These are phyloP conservation scores for Thalassophryne amazonica DNA, from an alignment of 2,797 vertebrate genomes.

Conservation along the genomic window DNA sequence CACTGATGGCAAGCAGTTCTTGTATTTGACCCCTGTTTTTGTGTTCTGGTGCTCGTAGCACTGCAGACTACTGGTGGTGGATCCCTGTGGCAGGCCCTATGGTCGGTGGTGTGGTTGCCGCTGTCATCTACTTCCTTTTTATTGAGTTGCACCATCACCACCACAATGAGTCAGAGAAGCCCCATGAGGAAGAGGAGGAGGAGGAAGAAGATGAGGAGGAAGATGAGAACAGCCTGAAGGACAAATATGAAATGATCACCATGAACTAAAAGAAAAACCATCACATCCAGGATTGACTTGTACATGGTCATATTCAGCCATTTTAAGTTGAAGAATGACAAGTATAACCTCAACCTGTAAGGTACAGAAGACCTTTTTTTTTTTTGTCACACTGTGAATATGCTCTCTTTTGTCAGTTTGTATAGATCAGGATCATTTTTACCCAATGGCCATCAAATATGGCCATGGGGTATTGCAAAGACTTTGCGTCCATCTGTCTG, in stretches of 20 bases:
- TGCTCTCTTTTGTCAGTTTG: slow-evolving; percentile 5
- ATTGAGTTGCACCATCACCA: slow-evolving; percentile 91
- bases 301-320: not conserved
- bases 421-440: slow-evolving; percentile 21
- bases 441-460: too few species aligned
- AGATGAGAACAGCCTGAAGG: slow-evolving; percentile 75
- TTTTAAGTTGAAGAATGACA: slow-evolving; percentile 18
- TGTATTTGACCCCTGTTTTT: not conserved
- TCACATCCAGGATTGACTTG: not conserved
- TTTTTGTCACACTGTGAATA: slow-evolving; percentile 10
- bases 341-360: slow-evolving; percentile 13
- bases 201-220: slow-evolving; percentile 74
- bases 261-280: slow-evolving; percentile 69
- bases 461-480: too few species aligned
- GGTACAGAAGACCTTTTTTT: slow-evolving; percentile 6
- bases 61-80: slow-evolving; percentile 95
- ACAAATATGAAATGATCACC: slow-evolving; percentile 90
- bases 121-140: slow-evolving; percentile 82
- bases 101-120: slow-evolving; percentile 85
- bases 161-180: slow-evolving; percentile 37
- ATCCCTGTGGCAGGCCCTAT: slow-evolving; percentile 90
- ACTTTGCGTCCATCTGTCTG: too few species aligned
- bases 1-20: not conserved
- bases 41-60: slow-evolving; percentile 66
- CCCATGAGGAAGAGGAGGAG: slow-evolving; percentile 55